A percentile compares a stretch with the other conserved stretches of the same genome.
phyloP scores from a whole-genome alignment of 2,797 vertebrate species.

The Botia almorhae region DNA sequence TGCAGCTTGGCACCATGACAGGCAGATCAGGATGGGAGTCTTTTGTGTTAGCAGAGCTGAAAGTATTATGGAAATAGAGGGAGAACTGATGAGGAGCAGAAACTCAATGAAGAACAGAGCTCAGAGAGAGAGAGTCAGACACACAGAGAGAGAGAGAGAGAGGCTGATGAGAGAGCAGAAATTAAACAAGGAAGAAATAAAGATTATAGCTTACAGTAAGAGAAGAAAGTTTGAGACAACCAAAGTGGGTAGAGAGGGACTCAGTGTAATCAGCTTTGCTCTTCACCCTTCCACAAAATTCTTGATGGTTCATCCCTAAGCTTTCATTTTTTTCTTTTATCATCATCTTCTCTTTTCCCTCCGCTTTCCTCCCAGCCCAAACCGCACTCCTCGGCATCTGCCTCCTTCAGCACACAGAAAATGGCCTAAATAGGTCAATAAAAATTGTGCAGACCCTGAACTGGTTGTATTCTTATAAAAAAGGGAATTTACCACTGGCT shows the following conservation, averaged over 20 bases:
- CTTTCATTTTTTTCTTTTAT: constrained; percentile 40
- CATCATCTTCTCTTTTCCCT: constrained; percentile 13
- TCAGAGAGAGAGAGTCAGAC: constrained; percentile 20
- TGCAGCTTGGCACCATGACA: constrained; percentile 41
- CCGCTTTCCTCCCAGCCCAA: constrained; percentile 29
- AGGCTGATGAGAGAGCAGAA: constrained; percentile 44
- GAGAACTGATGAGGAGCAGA: constrained; percentile 36
- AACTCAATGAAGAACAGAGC: constrained; percentile 28
- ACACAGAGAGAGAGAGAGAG: constrained; percentile 8
- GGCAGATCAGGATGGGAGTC: constrained; percentile 45
- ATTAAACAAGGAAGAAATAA: constrained; percentile 36
- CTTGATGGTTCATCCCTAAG: constrained; percentile 29
- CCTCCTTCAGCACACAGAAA: constrained; percentile 2
- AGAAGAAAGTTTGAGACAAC: constrained; percentile 43
- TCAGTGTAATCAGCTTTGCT: constrained; percentile 52
- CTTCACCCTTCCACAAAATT: constrained; percentile 45
- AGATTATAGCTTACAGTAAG: constrained; percentile 42
- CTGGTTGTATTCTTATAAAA: constrained; percentile 9
- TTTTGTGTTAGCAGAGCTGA: constrained; percentile 30
- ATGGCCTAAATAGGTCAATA: constrained; percentile 35
- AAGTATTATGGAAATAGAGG: constrained; percentile 20
- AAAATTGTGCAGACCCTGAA: constrained; percentile 28
- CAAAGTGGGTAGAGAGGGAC: constrained; percentile 15
- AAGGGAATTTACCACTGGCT: constrained; percentile 10
- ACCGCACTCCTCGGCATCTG: constrained; percentile 11